Base-by-base conservation (phyloP, 1,140 invertebrate genomes). In the Pachypsylla venusta region DNA sequence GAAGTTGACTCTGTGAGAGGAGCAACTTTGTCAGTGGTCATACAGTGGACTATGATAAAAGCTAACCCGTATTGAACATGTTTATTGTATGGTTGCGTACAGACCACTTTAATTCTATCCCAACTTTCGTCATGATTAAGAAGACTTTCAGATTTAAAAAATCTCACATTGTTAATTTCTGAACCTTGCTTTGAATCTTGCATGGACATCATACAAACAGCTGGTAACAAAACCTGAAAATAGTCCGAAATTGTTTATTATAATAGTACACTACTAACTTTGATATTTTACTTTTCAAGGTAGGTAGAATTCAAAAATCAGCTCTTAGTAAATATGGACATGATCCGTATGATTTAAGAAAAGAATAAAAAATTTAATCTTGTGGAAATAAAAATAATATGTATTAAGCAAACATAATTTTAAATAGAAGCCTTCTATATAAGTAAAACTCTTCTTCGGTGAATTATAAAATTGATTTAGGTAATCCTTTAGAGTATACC, bases 31-130 rank as follows among this genome's bases (percentile, higher is more conserved):
- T 61, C 59, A 25, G 24, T 30, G 13, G 55, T 48, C 39, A 53
- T 59, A 2, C 59, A 56, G 53, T 63, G 79, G 10, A 89, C 72
- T 64, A 81, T 84, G 26, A 92, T 76, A 69, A 92, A 92, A 1
- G 84, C 81, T 5, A 93, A 66, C 0, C 89, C 89, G 75, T 81
- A 92, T 67, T 84, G 76, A 27, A 80, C 76, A 62, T 81, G 80
- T 67, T 81, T 85, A 68, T 91, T 92, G 69, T 89, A 93, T 0
- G 87, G 88, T 69, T 94, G 91, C 7, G 82, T 81, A 70, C 89
- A 93, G 2, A 90, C 78, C 48, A 93, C 71, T 72, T 91, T 89
- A 1, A 93, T 69, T 40, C 82, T 72, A 72, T 92, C 87, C 87
- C 87, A 93, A 68, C 83, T 86, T 67, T 86, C 74, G 12, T 81